Evolutionary conservation across 2,888 invertebrate species (phyloP).

Genomic region (Idaea straminata): DNA sequence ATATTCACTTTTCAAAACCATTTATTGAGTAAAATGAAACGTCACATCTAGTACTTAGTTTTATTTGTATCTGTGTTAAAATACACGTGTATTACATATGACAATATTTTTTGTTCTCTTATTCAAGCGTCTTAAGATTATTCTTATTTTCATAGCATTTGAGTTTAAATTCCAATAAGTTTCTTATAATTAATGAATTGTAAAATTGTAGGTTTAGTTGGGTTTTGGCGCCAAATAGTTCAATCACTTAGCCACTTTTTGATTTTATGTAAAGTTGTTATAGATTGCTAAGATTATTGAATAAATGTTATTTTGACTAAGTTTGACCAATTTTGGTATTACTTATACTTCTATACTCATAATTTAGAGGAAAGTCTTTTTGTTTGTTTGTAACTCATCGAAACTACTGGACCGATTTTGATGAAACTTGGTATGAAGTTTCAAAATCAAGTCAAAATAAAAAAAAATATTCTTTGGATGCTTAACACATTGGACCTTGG

Average conservation of each 20-base stretch:
- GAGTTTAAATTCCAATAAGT: constrained; percentile 16
- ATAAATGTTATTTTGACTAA: not conserved
- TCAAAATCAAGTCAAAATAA: too few species aligned
- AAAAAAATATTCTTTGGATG: too few species aligned
- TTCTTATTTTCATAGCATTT: constrained; percentile 3
- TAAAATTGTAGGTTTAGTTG: constrained; percentile 5
- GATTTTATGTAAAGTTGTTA: not conserved
- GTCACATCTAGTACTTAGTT: constrained; percentile 10
- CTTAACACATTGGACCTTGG: too few species aligned
- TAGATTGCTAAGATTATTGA: not conserved
- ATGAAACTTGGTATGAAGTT: too few species aligned
- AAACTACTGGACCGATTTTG: too few species aligned
- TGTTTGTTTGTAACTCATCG: too few species aligned
- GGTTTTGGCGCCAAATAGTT: constrained; percentile 56
- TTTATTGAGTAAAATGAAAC: not conserved
- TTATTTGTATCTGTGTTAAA: not conserved
- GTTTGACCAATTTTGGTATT: too few species aligned
- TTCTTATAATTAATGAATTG: not conserved
- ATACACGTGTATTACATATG: constrained; percentile 38
- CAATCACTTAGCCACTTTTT: not conserved
- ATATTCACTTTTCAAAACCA: not conserved
- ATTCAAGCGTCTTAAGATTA: not conserved
- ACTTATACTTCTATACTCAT: too few species aligned
- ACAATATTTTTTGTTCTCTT: constrained; percentile 11
- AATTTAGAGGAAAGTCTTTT: too few species aligned